Evolutionary conservation across 2,113 vertebrate species (phyloP), one percentile per base, ranked within the genome.

Genomic region (Rutilus rutilus): DNA sequence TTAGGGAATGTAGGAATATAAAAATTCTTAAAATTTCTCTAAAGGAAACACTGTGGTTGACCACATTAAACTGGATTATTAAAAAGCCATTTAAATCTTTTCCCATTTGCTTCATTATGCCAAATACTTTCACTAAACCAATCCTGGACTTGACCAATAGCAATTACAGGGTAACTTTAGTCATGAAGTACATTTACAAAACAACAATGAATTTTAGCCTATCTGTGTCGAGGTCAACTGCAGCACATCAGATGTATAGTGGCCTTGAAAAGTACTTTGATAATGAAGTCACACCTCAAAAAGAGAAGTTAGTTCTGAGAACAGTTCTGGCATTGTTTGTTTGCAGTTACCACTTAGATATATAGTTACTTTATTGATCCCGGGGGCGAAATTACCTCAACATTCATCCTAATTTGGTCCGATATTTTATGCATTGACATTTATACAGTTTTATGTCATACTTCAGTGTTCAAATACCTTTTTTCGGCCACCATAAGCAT

Each of bases 31-130:
- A 12, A 2, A 64, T 64, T 80, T 80, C 59, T 21, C 39, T 47
- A 65, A 80, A 64, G 47, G 15, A 80, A 80, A 80, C 80, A 69
- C 39, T 81, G 78, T 11, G 78, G 78, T 47, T 81, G 78, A 81
- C 79, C 45, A 67, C 25, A 69, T 67, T 52, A 36, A 50, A 69
- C 52, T 69, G 60, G 45, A 47, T 65, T 80, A 80, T 80, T 65
- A 80, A 45, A 80, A 39, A 11, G 50, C n/a, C 39, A 27, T 64
- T 80, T 65, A 39, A 79, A 65, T 62, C 30, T 42, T 79, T 39
- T 60, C 30, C 59, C 15, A 45, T 64, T 80, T 64, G 78, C 42
- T 80, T 80, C 78, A 47, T 80, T 65, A 47, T 64, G 39, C 64
- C 59, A 47, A 80, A 80, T 80, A 64, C 30, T 80, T 64, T 80